phyloP scores from a whole-genome alignment of 2,797 vertebrate genomes.

The Cossypha niveicapilla region DNA sequence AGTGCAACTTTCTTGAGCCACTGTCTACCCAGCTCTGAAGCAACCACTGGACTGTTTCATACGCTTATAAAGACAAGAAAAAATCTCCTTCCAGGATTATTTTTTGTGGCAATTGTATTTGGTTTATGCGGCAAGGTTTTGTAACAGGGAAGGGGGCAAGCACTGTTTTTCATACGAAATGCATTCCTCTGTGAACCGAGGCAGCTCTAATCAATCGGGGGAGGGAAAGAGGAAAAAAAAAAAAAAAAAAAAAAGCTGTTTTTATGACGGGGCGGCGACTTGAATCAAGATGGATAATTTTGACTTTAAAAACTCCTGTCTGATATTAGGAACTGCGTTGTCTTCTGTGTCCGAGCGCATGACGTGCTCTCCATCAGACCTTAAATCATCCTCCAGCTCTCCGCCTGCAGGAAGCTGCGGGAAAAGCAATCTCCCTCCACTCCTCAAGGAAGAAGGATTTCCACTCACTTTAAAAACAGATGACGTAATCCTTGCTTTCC shows the following conservation, averaged over 20 bases:
- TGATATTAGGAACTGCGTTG: background rate
- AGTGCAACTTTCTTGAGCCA: background rate
- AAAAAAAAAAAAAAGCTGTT: background rate
- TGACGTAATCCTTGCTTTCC: background rate
- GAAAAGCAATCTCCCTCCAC: background rate
- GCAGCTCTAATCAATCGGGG: background rate
- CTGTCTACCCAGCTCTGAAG: background rate
- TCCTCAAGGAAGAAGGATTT: background rate
- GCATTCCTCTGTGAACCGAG: background rate
- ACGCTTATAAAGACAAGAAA: background rate
- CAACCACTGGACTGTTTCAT: background rate
- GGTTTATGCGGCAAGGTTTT: background rate
- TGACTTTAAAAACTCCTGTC: background rate
- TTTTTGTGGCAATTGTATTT: background rate
- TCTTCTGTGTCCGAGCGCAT: background rate
- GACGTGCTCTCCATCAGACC: background rate
- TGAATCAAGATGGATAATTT: background rate
- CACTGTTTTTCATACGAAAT: background rate
- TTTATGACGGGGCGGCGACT: background rate
- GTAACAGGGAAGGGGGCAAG: rapidly evolving
- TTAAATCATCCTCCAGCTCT: background rate
- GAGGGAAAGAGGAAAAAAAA: too few relatives aligned
- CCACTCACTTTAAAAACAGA: background rate
- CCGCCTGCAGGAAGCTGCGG: background rate
- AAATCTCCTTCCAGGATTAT: background rate